Conservation (phyloP, 2,797 vertebrate genomes). For the Mormyrops attenuatus region DNA sequence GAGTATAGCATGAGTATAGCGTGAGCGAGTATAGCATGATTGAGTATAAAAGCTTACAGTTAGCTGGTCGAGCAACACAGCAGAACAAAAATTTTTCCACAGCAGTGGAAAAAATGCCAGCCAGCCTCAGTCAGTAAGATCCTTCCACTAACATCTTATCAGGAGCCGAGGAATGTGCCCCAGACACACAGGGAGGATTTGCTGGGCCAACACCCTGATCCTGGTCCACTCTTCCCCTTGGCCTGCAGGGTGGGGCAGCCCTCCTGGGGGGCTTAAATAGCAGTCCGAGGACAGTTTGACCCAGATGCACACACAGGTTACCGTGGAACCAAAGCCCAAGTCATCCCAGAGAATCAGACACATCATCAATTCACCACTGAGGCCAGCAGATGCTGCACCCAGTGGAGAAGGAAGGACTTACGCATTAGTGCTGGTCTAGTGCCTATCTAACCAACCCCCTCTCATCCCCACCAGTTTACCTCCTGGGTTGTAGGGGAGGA, state of each 20-base stretch:
- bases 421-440: background rate
- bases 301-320: conserved; percentile 29
- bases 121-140: conserved; percentile 26
- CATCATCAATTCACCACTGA: background rate
- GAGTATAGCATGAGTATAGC: background rate
- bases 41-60: background rate
- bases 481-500: background rate
- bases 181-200: background rate
- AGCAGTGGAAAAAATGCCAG: background rate
- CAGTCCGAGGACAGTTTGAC: conserved; percentile 44
- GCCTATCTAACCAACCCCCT: background rate
- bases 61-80: background rate
- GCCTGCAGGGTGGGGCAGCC: background rate
- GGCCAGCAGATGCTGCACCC: background rate
- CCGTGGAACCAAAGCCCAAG: background rate
- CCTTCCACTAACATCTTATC: conserved; percentile 48
- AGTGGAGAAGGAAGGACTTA: background rate
- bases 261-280: conserved; percentile 54
- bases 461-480: background rate
- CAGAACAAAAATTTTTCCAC: too few relatives aligned
- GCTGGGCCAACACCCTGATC: background rate
- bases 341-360: background rate
- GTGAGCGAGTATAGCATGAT: background rate
- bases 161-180: conserved; percentile 17
- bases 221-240: background rate